These are phyloP conservation scores for Sesamia inferens DNA, from an alignment of 2,888 invertebrate species.

Conservation along the genomic window DNA sequence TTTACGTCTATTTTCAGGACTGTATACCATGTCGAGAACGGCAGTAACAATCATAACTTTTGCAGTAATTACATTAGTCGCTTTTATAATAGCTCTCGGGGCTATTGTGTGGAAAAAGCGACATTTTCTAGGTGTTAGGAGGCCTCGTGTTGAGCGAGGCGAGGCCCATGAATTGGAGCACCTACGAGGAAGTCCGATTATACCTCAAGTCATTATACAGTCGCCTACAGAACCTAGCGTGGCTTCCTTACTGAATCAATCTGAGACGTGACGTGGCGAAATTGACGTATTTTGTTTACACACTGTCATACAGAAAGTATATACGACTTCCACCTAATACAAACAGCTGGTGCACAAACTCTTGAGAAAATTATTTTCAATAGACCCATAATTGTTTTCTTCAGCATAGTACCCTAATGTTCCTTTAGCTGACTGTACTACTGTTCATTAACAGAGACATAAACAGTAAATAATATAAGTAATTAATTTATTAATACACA, in stretches of 20 bases:
- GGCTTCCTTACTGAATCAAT: constrained; percentile 48
- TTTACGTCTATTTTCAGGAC: constrained; percentile 68
- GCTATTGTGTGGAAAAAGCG: constrained; percentile 80
- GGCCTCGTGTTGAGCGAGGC: constrained; percentile 47
- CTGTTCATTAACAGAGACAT: background rate
- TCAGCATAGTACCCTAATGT: background rate
- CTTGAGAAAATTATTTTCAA: background rate
- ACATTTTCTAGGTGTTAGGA: constrained; percentile 70
- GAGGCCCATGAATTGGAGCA: constrained; percentile 74
- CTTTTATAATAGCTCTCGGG: constrained; percentile 72
- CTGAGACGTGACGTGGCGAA: constrained; percentile 29
- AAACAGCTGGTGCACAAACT: background rate
- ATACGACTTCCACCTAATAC: constrained; percentile 18
- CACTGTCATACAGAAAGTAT: constrained; percentile 25
- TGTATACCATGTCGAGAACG: constrained; percentile 84
- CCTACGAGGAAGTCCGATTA: constrained; percentile 53
- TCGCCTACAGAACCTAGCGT: constrained; percentile 76
- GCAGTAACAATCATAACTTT: constrained; percentile 81
- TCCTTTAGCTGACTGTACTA: background rate
- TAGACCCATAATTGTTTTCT: background rate
- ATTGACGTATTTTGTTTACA: background rate
- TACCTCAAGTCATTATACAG: constrained; percentile 73
- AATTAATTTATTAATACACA: too few relatives aligned
- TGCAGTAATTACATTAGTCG: constrained; percentile 73
- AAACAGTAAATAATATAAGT: too few relatives aligned